Conservation (phyloP, 2,797 vertebrate genomes). For the Pipistrellus pipistrellus region DNA sequence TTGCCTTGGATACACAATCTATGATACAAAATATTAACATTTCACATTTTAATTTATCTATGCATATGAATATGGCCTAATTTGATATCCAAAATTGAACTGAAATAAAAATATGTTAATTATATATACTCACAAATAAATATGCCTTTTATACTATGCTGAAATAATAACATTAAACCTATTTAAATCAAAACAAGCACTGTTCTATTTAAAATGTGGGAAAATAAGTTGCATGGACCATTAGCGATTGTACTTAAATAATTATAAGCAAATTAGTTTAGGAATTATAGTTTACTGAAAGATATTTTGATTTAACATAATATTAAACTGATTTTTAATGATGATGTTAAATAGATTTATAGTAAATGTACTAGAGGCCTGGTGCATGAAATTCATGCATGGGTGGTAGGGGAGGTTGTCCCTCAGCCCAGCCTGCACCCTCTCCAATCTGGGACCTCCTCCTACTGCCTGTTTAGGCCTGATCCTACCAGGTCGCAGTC, state of each 20-base stretch:
- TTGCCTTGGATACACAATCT: not conserved
- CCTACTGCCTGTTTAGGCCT: too few species aligned
- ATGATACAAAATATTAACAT: not conserved
- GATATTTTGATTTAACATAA: not conserved
- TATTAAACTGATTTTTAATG: not conserved
- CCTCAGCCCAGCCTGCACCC: too few species aligned
- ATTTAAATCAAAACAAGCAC: conserved; percentile 45
- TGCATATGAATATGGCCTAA: not conserved
- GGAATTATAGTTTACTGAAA: not conserved
- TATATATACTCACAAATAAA: conserved; percentile 9
- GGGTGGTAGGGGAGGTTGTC: too few species aligned
- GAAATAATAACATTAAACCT: not conserved
- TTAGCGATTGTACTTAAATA: not conserved
- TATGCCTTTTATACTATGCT: not conserved
- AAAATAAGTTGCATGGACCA: not conserved
- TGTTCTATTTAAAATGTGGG: not conserved
- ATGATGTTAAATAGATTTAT: not conserved
- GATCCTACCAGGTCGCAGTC: too few species aligned
- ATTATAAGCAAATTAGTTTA: conserved; percentile 4
- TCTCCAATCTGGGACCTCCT: too few species aligned
- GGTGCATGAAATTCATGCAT: too few species aligned
- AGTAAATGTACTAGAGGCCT: not conserved
- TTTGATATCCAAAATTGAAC: not conserved
- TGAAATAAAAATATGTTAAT: not conserved
- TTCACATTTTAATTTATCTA: not conserved